A percentile compares a stretch with the other conserved stretches of the same genome.
phyloP scores from a whole-genome alignment of 2,113 vertebrate species.

The Grantiella picta region DNA sequence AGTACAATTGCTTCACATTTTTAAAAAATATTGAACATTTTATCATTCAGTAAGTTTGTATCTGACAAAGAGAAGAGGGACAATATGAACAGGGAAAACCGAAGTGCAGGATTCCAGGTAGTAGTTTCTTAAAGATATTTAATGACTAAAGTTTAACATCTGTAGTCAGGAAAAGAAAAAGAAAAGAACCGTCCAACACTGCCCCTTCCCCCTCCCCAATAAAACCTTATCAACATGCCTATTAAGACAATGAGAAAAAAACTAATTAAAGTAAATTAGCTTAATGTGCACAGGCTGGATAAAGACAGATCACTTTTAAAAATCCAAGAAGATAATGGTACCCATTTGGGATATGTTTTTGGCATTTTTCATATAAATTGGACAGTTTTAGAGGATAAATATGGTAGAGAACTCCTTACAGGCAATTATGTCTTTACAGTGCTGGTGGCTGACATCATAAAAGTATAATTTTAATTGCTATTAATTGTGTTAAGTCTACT shows the following conservation, averaged over 20 bases:
- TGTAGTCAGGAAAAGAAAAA: not conserved
- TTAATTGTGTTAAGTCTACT: conserved; percentile 87
- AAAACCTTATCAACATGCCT: conserved; percentile 74
- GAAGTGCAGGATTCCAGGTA: not conserved
- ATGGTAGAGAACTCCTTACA: conserved; percentile 80
- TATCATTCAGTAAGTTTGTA: not conserved
- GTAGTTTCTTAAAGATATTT: conserved; percentile 46
- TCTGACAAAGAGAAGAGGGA: not conserved
- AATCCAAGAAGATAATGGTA: conserved; percentile 80
- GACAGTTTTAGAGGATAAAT: conserved; percentile 85
- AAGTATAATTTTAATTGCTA: conserved; percentile 89
- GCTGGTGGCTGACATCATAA: conserved; percentile 83
- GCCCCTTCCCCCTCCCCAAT: conserved; percentile 13
- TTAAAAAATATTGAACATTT: not conserved
- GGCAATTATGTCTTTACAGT: conserved; percentile 85
- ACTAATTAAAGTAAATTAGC: conserved; percentile 86
- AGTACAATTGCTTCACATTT: not conserved
- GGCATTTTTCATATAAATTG: conserved; percentile 86
- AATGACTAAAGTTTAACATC: conserved; percentile 64
- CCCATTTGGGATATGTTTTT: conserved; percentile 84
- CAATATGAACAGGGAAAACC: not conserved
- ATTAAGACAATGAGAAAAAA: conserved; percentile 80
- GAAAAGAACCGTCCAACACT: not conserved
- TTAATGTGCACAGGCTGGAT: conserved; percentile 78
- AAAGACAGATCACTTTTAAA: conserved; percentile 81